A percentile compares a stretch with the other conserved stretches of the same genome.
Evolutionary conservation across 2,888 invertebrate species (phyloP).

Genomic region (Euzetes globulus): DNA sequence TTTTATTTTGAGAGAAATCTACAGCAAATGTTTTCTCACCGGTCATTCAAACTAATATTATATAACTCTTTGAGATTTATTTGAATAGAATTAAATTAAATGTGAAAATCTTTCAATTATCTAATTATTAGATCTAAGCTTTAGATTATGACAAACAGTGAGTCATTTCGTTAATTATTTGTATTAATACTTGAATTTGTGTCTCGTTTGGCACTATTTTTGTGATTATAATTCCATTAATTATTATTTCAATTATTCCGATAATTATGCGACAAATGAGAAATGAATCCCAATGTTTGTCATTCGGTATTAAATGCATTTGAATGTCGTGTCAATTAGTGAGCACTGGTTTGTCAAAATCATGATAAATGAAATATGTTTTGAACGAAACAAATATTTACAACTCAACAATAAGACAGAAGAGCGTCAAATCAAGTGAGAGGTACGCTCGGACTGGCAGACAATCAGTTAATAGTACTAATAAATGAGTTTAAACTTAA

Average conservation of each 20-base stretch:
- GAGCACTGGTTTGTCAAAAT: neutral
- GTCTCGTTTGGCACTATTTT: conserved; percentile 17
- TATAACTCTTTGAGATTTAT: neutral
- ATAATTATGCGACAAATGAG: neutral
- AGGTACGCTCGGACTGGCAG: neutral
- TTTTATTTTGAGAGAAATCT: neutral
- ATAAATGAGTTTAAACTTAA: conserved; percentile 3
- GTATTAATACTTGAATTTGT: neutral
- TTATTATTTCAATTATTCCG: neutral
- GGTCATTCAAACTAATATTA: neutral
- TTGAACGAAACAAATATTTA: conserved; percentile 27
- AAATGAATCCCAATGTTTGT: neutral
- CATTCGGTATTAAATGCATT: neutral
- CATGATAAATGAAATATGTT: neutral
- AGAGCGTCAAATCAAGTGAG: neutral
- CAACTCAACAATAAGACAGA: neutral
- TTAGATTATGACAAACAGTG: neutral
- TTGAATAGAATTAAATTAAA: neutral
- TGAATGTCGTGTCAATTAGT: neutral
- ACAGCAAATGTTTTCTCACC: neutral
- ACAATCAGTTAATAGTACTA: neutral
- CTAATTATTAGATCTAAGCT: too few species aligned
- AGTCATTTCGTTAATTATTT: neutral
- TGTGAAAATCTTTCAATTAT: too few species aligned
- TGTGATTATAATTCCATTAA: neutral